phyloP scores from a whole-genome alignment of 2,888 invertebrate species.

The Brenthis ino region DNA sequence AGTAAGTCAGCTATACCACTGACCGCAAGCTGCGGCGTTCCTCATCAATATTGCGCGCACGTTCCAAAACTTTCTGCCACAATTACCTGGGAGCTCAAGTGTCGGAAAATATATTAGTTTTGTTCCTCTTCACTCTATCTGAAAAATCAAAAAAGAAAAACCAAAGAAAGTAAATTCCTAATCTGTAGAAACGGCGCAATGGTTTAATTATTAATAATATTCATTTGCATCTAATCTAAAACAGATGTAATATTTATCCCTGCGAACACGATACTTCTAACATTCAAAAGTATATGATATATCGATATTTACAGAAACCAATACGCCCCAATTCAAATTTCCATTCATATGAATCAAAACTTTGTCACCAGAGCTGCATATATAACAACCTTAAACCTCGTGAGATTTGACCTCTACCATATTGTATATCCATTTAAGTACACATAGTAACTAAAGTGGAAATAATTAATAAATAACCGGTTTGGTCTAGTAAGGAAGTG shows the following conservation, averaged over 20 bases:
- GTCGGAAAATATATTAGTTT: constrained; percentile 81
- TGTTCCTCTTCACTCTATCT: constrained; percentile 64
- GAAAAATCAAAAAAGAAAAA: constrained; percentile 60
- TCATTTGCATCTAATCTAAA: no score
- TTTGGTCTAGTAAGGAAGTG: constrained; percentile 45
- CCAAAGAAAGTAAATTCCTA: constrained; percentile 7
- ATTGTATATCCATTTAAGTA: constrained; percentile 24
- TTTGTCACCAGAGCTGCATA: constrained; percentile 23
- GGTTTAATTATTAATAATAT: no score
- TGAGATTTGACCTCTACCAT: constrained; percentile 30
- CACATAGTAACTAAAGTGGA: constrained; percentile 40
- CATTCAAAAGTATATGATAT: neutral
- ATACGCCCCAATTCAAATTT: constrained; percentile 17
- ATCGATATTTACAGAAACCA: constrained; percentile 6
- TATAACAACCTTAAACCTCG: constrained; percentile 24
- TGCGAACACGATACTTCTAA: constrained; percentile 1
- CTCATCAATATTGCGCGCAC: constrained; percentile 77
- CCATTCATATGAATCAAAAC: constrained; percentile 16
- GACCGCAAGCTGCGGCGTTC: constrained; percentile 42
- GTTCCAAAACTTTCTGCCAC: constrained; percentile 80
- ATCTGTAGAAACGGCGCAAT: neutral
- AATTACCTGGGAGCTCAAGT: constrained; percentile 82
- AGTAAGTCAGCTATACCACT: constrained; percentile 35
- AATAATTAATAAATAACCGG: constrained; percentile 71
- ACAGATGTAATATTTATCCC: no score